A percentile compares a stretch with the other conserved stretches of the same genome.
These are phyloP conservation scores for Tragelaphus strepsiceros DNA, from an alignment of 2,113 vertebrate species.

Conservation along the genomic window DNA sequence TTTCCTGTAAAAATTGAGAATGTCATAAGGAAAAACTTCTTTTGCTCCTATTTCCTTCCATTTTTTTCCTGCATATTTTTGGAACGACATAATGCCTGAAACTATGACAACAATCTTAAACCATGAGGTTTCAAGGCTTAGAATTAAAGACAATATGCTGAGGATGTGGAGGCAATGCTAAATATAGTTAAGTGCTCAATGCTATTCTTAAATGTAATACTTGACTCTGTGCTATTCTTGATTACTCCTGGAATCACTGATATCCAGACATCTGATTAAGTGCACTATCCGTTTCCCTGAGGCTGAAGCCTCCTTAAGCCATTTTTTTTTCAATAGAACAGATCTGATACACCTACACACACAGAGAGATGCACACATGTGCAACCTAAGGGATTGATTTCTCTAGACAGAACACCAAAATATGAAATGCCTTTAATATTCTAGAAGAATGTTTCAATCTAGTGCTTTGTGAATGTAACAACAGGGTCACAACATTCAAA, in stretches of 20 bases:
- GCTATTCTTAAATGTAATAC: neutral
- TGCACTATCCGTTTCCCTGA: neutral
- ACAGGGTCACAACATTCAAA: neutral
- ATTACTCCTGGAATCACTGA: neutral
- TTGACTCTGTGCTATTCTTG: neutral
- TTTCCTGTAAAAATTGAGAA: neutral
- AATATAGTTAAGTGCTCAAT: neutral
- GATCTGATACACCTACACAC: neutral
- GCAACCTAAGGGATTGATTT: neutral
- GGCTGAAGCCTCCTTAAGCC: neutral
- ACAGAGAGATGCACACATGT: fast-evolving
- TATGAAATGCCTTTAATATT: neutral
- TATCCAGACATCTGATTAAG: neutral
- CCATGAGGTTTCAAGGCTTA: neutral
- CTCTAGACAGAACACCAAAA: neutral
- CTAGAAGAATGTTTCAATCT: neutral
- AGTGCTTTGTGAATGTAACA: neutral
- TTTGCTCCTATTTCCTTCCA: neutral
- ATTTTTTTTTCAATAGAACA: fast-evolving
- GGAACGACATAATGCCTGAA: neutral
- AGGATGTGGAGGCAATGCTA: neutral
- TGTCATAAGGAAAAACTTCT: neutral
- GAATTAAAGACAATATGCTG: neutral
- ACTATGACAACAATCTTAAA: neutral
- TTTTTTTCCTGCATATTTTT: neutral